Percentiles rank a stretch among this genome's conserved stretches.
phyloP scores from a whole-genome alignment of 2,797 vertebrate species.

The Gymnocypris eckloni region DNA sequence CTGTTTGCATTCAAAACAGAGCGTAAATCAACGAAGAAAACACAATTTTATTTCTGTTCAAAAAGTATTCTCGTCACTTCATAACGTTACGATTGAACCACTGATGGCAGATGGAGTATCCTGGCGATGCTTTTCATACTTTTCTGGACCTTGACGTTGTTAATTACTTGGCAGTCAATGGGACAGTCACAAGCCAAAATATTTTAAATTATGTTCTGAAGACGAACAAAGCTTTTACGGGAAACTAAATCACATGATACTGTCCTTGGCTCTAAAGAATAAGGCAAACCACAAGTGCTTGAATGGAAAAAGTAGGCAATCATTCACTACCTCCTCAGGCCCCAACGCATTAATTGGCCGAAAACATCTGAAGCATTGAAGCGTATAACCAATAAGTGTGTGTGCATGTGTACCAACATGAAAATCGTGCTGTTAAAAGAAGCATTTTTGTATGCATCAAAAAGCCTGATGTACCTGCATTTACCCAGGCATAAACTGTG shows the following conservation, averaged over 20 bases:
- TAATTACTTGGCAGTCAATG: no score
- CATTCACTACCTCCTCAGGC: slow-evolving; percentile 78
- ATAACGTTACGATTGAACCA: no score
- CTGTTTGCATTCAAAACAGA: no score
- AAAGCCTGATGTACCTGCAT: slow-evolving; percentile 49
- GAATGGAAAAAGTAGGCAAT: slow-evolving; percentile 78
- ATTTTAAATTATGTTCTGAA: no score
- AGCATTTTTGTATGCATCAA: slow-evolving; percentile 66
- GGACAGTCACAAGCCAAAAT: no score
- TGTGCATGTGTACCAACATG: slow-evolving; percentile 71
- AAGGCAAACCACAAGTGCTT: slow-evolving; percentile 67
- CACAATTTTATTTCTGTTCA: no score
- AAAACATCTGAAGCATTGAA: slow-evolving; percentile 69
- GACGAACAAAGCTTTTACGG: no score
- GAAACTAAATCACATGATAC: slow-evolving; percentile 49
- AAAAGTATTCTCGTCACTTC: no score
- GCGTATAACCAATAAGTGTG: slow-evolving; percentile 69
- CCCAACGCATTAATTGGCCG: slow-evolving; percentile 70
- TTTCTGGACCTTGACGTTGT: no score
- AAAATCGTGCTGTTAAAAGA: slow-evolving; percentile 68
- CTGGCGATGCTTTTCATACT: no score
- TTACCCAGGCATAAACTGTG: slow-evolving; percentile 42
- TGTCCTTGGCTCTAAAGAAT: slow-evolving; percentile 61
- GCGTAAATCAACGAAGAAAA: no score
- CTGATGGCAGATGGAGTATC: no score